Percentiles rank a stretch among this genome's conserved stretches.
Conservation (phyloP, 2,113 vertebrate genomes). For the Sturnus vulgaris region DNA sequence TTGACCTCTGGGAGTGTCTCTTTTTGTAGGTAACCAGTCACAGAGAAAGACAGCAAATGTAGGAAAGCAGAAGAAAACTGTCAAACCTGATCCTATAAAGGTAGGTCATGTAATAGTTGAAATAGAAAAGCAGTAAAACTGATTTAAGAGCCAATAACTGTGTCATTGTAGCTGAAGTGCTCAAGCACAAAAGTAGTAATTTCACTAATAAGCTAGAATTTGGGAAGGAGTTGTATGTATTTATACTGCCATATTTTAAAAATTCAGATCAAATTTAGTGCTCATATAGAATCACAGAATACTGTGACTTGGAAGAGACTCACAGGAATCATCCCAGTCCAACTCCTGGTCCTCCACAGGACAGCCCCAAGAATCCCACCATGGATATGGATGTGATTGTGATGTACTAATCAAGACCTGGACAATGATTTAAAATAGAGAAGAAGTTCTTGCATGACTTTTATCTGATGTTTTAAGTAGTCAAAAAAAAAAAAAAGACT, state of each 20-base stretch:
- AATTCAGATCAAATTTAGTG: neutral
- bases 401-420: neutral
- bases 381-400: neutral
- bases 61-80: conserved; percentile 41
- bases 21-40: conserved; percentile 53
- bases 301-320: neutral
- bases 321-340: neutral
- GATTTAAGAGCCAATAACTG: neutral
- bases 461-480: neutral
- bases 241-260: neutral
- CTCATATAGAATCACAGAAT: neutral
- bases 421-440: neutral
- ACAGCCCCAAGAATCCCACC: neutral
- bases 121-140: neutral
- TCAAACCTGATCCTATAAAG: conserved; percentile 15
- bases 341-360: neutral
- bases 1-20: neutral
- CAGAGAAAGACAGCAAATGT: conserved; percentile 40
- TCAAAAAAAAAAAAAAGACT: neutral
- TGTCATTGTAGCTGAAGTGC: neutral
- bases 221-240: neutral
- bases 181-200: neutral
- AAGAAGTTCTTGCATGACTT: neutral
- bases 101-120: neutral
- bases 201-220: neutral